Evolutionary conservation across 2,888 invertebrate species (phyloP).

Genomic region (Agonopterix subpropinquella): DNA sequence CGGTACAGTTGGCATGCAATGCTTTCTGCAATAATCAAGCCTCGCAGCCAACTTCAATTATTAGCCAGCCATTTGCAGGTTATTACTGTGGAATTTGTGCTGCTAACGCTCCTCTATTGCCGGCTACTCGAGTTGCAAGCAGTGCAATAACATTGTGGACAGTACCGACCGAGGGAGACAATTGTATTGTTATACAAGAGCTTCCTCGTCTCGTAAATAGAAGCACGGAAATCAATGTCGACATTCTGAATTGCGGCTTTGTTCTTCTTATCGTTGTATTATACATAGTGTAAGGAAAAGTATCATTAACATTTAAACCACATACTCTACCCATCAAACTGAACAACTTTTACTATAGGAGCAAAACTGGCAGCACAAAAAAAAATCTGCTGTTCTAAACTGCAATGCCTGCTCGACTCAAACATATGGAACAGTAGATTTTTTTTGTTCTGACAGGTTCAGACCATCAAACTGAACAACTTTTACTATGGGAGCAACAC

Average conservation of each 20-base stretch:
- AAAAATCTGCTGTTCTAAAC: too few relatives aligned
- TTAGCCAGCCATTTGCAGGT: constrained; percentile 22
- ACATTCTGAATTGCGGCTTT: constrained; percentile 11
- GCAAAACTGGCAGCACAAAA: too few relatives aligned
- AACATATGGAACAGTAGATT: too few relatives aligned
- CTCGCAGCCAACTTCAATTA: constrained; percentile 17
- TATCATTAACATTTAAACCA: too few relatives aligned
- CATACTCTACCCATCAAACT: too few relatives aligned
- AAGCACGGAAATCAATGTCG: constrained; percentile 13
- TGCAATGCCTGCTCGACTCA: too few relatives aligned
- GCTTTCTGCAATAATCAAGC: constrained; percentile 17
- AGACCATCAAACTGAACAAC: too few relatives aligned
- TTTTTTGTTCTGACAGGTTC: too few relatives aligned
- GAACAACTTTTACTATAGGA: too few relatives aligned
- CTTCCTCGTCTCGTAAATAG: constrained; percentile 2
- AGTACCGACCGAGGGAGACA: constrained; percentile 15
- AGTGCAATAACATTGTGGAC: constrained; percentile 24
- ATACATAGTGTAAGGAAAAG: neutral
- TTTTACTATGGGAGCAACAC: too few relatives aligned
- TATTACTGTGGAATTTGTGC: constrained; percentile 19
- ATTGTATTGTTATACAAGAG: constrained; percentile 23
- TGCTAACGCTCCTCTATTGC: constrained; percentile 17
- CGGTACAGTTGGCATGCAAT: constrained; percentile 1
- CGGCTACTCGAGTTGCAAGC: constrained; percentile 18
- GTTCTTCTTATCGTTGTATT: constrained; percentile 15